Evolutionary conservation across 2,797 vertebrate genomes (phyloP), one percentile per base, ranked within the genome.

Genomic region (Muraenolepis orangiensis): DNA sequence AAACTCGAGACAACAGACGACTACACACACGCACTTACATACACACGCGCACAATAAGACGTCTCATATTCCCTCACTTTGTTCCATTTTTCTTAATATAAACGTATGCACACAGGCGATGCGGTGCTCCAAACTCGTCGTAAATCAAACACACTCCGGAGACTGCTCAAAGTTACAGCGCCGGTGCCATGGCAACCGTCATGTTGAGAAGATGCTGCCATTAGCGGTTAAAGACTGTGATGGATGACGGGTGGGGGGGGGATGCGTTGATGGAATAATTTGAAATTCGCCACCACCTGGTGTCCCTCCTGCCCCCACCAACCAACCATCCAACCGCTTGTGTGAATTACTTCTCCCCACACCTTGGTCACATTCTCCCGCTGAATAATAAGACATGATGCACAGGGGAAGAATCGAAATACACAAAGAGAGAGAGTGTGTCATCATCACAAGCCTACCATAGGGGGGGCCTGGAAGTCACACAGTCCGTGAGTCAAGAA

Each of bases 151-250:
- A 70, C 72, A 68, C 31, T 69, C 64, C 71, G 29, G 66, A 76
- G 30, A 75, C 73, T 40, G 76, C 7, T 61, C 20, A 70, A 75
- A 29, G 64, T 72, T 79, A 4, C 11, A 31, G 18, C 73, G 70
- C 78, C 36, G 79, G 66, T 82, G 69, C 82, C 86, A 87, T 87
- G 87, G 82, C 78, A 89, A 88, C 89, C 69, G n/a, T n/a, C n/a
- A 36, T 72, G 78, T 82, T 74, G 10, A 71, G 70, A 79, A 75
- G 78, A 77, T n/a, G 18, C 57, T 29, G 74, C 76, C 74, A 78
- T 72, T 32, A 72, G 64, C 10, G 1, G 70, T 71, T 80, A 72
- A 78, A 79, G 75, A 69, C 70, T 32, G 20, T 61, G 51, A 77
- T 77, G 71, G 72, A 72, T 31, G 11, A 28, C n/a, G n/a, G n/a